Percentiles rank a stretch among this genome's conserved stretches.
Evolutionary conservation across 2,888 invertebrate genomes (phyloP).

Genomic region (Lymantria dispar): DNA sequence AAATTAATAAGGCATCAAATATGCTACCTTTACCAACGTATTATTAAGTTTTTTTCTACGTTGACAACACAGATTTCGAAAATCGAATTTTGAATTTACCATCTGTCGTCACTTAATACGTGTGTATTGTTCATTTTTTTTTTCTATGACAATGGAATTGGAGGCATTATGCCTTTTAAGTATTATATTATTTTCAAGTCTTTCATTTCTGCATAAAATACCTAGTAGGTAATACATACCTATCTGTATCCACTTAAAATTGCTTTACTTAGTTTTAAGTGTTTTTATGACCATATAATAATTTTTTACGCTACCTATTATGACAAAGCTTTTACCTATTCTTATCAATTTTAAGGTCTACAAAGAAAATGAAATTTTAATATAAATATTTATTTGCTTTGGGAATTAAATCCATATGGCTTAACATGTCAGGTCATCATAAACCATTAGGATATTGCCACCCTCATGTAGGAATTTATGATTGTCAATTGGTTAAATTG

Average conservation of each 20-base stretch:
- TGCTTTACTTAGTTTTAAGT: too few species aligned
- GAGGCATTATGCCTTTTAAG: conserved; percentile 14
- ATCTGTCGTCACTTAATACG: conserved; percentile 72
- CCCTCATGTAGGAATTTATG: not conserved
- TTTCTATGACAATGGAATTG: conserved; percentile 43
- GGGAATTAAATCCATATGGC: not conserved
- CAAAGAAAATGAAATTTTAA: not conserved
- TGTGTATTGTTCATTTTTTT: conserved; percentile 53
- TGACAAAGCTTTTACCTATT: too few species aligned
- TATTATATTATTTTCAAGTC: too few species aligned
- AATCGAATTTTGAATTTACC: conserved; percentile 51
- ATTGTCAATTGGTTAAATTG: not conserved
- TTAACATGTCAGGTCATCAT: not conserved
- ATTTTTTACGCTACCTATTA: too few species aligned
- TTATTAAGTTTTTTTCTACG: conserved; percentile 53
- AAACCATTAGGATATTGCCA: not conserved
- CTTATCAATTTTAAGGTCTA: too few species aligned
- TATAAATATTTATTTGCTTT: not conserved
- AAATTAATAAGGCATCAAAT: conserved; percentile 31
- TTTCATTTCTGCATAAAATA: too few species aligned
- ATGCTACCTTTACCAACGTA: conserved; percentile 40
- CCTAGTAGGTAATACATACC: too few species aligned
- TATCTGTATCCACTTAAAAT: too few species aligned
- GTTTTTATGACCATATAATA: too few species aligned
- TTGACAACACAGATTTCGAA: conserved; percentile 64